Conservation (phyloP, 2,113 vertebrate genomes). For the Campylomormyrus numenius region DNA sequence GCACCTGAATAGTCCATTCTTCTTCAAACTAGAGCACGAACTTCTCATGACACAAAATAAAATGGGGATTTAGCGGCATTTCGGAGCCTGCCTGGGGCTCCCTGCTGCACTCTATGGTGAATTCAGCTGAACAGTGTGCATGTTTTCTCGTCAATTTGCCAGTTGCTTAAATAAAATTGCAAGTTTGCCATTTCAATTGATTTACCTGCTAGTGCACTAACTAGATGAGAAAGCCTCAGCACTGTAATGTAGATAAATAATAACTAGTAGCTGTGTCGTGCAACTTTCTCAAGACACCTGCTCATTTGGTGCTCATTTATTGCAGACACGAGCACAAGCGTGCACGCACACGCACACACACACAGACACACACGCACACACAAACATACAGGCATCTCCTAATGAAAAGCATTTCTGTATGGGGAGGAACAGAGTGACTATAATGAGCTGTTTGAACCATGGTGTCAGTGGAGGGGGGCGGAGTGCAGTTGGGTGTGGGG, state of each 20-base stretch:
- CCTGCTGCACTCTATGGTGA: background rate
- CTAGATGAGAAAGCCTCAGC: background rate
- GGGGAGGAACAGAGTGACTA: slow-evolving; percentile 52
- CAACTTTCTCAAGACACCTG: background rate
- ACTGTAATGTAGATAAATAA: background rate
- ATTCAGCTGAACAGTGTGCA: background rate
- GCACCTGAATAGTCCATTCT: slow-evolving; percentile 11
- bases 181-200: background rate
- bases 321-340: background rate
- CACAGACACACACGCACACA: background rate
- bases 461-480: slow-evolving; percentile 57
- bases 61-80: background rate
- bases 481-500: slow-evolving; percentile 54
- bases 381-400: background rate
- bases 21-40: background rate
- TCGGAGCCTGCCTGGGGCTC: background rate
- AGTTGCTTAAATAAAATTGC: background rate
- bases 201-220: background rate
- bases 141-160: background rate
- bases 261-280: background rate
- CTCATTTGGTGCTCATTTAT: background rate
- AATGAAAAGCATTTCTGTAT: slow-evolving; percentile 36
- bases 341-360: background rate
- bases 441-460: slow-evolving; percentile 63
- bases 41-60: background rate